phyloP scores from a whole-genome alignment of 2,797 vertebrate species.

The Melanotaenia boesemani region DNA sequence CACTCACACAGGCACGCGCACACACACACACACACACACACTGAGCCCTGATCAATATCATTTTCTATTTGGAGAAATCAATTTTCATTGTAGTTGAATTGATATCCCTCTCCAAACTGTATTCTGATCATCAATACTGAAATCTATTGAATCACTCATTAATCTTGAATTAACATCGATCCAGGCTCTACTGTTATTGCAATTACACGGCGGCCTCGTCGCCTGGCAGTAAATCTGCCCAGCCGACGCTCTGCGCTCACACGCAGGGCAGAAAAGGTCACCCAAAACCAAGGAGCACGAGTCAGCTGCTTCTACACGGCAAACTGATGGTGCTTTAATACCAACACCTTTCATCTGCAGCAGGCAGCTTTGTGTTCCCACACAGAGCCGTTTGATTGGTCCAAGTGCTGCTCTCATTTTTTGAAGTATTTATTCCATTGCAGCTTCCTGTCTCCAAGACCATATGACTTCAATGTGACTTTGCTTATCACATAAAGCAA shows the following conservation, averaged over 20 bases:
- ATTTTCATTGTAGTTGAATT: constrained; percentile 60
- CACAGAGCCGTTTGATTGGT: constrained; percentile 12
- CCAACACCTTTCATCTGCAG: background rate
- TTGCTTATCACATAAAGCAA: constrained; percentile 32
- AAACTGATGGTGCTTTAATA: constrained; percentile 9
- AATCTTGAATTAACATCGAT: constrained; percentile 67
- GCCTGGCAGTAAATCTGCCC: constrained; percentile 17
- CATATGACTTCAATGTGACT: constrained; percentile 37
- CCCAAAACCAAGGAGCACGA: background rate
- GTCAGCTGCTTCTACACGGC: background rate
- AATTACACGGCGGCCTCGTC: constrained; percentile 13
- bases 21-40: background rate
- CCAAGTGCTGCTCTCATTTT: constrained; percentile 26
- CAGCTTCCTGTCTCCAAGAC: constrained; percentile 3
- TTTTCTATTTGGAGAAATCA: constrained; percentile 50
- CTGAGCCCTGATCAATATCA: constrained; percentile 41
- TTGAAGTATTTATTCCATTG: constrained; percentile 8
- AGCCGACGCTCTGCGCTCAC: background rate
- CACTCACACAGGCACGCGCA: background rate
- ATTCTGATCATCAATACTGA: constrained; percentile 57
- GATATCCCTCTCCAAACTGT: constrained; percentile 36
- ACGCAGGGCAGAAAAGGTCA: constrained; percentile 37
- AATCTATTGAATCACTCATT: constrained; percentile 56
- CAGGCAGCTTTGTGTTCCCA: background rate
- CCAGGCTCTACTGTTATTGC: constrained; percentile 9